A percentile compares a stretch with the other conserved stretches of the same genome.
These are phyloP conservation scores for Oasisia sp. DNA, from an alignment of 2,888 invertebrate species.

Conservation along the genomic window DNA sequence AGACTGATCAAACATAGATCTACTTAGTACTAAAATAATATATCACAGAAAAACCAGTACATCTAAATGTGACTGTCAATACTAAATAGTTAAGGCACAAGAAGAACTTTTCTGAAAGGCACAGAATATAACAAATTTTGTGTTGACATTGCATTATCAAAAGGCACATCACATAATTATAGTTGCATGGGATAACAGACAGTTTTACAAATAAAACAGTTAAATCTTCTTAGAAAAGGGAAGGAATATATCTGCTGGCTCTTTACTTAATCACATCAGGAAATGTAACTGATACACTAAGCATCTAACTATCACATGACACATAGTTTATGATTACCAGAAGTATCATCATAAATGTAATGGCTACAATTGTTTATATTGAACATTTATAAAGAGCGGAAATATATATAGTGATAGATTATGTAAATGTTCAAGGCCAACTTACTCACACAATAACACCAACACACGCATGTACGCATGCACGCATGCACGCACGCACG, in stretches of 20 bases:
- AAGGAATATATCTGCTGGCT: neutral
- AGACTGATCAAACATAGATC: neutral
- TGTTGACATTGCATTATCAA: neutral
- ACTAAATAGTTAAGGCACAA: neutral
- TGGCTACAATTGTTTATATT: neutral
- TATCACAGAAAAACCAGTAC: neutral
- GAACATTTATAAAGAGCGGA: neutral
- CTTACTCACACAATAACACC: neutral
- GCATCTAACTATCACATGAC: neutral
- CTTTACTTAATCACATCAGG: neutral
- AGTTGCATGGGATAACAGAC: neutral
- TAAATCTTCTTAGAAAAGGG: neutral
- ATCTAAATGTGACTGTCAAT: neutral
- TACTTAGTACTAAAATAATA: slow-evolving; percentile 17
- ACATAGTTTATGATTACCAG: neutral
- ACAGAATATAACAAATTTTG: neutral
- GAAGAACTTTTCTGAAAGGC: neutral
- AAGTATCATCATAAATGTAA: neutral
- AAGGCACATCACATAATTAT: slow-evolving; percentile 4
- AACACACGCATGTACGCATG: no score
- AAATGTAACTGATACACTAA: neutral
- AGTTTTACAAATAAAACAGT: neutral
- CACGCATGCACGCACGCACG: no score
- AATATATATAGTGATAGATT: neutral
- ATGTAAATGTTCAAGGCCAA: neutral